Conservation (phyloP, 2,797 vertebrate genomes). For the Babyrousa celebensis region DNA sequence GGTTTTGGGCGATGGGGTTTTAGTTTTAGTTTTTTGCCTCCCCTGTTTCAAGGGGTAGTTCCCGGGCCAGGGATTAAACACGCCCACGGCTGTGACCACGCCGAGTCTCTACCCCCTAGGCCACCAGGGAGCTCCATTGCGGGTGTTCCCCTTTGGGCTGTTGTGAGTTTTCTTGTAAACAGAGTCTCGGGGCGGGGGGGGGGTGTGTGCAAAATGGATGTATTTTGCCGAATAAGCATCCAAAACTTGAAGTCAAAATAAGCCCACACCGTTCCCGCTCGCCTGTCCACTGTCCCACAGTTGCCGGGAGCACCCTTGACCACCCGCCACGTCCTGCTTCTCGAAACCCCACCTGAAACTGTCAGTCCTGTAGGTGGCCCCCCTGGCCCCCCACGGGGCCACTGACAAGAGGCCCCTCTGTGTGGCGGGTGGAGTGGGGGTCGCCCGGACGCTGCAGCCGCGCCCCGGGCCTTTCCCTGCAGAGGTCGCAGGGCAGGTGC, state of each 20-base stretch:
- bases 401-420: too few species aligned
- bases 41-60: too few species aligned
- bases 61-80: too few species aligned
- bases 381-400: not conserved
- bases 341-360: not conserved
- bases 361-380: not conserved
- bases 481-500: fast-evolving
- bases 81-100: too few species aligned
- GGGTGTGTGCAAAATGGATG: not conserved
- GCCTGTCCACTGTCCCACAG: not conserved
- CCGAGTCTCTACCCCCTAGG: too few species aligned
- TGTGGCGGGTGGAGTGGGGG: not conserved
- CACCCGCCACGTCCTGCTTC: not conserved
- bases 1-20: not conserved
- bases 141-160: not conserved
- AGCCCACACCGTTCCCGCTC: too few species aligned
- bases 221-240: not conserved
- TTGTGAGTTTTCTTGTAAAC: not conserved
- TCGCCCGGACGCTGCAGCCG: not conserved
- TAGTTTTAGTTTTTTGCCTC: too few species aligned
- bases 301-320: fast-evolving
- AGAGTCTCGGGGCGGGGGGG: not conserved
- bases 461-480: fast-evolving
- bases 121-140: too few species aligned
- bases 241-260: not conserved